These are phyloP conservation scores for Megaceryle torquata DNA, from an alignment of 2,113 vertebrate genomes.

Conservation along the genomic window DNA sequence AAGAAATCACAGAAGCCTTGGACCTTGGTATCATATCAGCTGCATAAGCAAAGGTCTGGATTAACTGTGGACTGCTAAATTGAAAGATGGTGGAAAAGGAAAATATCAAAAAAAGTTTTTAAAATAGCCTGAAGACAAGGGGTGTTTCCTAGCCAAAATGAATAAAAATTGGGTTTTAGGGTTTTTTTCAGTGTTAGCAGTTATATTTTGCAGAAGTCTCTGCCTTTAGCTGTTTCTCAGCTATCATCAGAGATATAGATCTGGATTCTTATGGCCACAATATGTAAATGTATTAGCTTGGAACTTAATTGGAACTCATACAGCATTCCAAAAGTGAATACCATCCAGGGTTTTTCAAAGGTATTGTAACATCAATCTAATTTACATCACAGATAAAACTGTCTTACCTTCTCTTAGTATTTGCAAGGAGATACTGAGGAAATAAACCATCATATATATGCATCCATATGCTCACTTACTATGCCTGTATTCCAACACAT, in stretches of 20 bases:
- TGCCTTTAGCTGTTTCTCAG: background rate
- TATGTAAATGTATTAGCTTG: background rate
- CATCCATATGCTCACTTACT: background rate
- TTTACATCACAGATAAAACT: background rate
- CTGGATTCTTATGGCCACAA: background rate
- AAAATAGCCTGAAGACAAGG: background rate
- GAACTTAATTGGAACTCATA: background rate
- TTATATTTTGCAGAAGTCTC: background rate
- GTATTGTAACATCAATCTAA: background rate
- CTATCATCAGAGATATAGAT: background rate
- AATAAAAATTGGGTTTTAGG: background rate
- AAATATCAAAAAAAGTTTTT: background rate
- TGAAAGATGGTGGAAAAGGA: background rate
- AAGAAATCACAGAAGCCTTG: background rate
- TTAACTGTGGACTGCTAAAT: background rate
- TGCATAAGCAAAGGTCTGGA: background rate
- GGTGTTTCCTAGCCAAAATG: background rate
- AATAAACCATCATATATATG: background rate
- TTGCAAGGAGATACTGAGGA: background rate
- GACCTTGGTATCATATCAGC: background rate
- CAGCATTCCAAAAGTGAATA: background rate
- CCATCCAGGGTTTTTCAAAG: background rate
- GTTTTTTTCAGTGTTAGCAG: background rate
- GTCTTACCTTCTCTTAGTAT: background rate
- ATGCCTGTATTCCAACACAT: background rate